Base-by-base conservation (phyloP, 1,140 invertebrate genomes). In the Hylaeus anthracinus region DNA sequence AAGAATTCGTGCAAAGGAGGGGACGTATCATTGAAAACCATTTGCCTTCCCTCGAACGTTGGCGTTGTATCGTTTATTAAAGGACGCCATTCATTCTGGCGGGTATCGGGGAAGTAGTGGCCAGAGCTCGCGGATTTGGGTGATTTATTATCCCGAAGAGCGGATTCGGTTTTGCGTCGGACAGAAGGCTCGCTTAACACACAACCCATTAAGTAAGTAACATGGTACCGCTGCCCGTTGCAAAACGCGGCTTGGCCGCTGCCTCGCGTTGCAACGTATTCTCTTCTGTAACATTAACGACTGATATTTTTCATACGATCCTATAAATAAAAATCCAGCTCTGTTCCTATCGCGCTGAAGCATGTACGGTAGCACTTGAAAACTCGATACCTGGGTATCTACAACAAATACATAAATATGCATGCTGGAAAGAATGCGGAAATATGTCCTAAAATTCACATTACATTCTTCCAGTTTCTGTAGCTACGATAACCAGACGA, bases 201-300 rank as follows among this genome's bases (percentile, higher is more conserved):
- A 86, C 77, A 74, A 70, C 79, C 82, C 80, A 81, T 72, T 86
- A 85, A 79, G 83, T 72, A 72, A 83, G 72, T 86, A 67, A 71
- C 69, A 64, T 45, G 53, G 70, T 81, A 70, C 80, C 71, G 53
- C 51, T 73, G 67, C 60, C 60, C 64, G 70, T n/a, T n/a, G 71
- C 60, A 81, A 75, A 73, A 85, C 84, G 73, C 63, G 67, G 43
- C 61, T 9, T 51, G 51, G 75, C 79, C 77, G 69, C 69, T 60
- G 58, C 45, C 15, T 45, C 79, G 37, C 45, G 61, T 67, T 39
- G 39, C 10, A 85, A 73, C 84, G 85, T 85, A 71, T 73, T 85
- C 83, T 58, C 67, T 53, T 78, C 51, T 61, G 69, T 56, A 72
- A 51, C 53, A 77, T 60, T 71, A 71, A 60, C 66, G 75, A 77